Evolutionary conservation across 2,797 vertebrate genomes (phyloP).

Genomic region (Steatocranus sp.): DNA sequence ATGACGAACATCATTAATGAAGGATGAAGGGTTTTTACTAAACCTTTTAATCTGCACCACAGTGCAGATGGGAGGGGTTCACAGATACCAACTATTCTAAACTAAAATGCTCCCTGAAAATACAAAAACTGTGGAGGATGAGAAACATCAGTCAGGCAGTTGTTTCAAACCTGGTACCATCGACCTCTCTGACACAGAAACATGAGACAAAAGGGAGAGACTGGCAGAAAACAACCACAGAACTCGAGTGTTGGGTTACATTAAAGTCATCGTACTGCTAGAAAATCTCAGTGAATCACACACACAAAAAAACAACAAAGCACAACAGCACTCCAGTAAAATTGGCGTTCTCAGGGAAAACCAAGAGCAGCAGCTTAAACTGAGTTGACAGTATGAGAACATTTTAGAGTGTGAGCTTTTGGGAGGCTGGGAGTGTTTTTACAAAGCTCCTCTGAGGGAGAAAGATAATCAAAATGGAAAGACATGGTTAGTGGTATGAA

Average conservation of each 20-base stretch:
- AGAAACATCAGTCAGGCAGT: neutral
- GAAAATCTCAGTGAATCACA: neutral
- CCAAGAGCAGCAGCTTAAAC: slow-evolving; percentile 10
- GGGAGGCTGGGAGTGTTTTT: neutral
- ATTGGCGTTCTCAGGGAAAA: neutral
- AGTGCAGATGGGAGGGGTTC: neutral
- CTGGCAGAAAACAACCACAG: neutral
- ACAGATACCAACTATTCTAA: neutral
- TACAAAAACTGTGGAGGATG: neutral
- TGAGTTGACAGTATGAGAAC: slow-evolving; percentile 32
- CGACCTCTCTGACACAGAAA: neutral
- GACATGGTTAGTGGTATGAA: slow-evolving; percentile 1
- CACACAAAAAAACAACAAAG: neutral
- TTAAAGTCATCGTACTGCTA: neutral
- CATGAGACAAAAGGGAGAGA: neutral
- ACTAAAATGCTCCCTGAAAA: neutral
- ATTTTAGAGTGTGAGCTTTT: slow-evolving; percentile 4
- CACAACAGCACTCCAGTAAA: neutral
- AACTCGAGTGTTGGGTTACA: neutral
- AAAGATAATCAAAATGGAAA: slow-evolving; percentile 25
- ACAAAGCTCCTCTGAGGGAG: neutral
- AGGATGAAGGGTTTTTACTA: neutral
- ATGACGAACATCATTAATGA: neutral
- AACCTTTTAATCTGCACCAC: neutral
- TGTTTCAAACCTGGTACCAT: neutral